A percentile compares a stretch with the other conserved stretches of the same genome.
Evolutionary conservation across 2,888 invertebrate genomes (phyloP).

Genomic region (Cerceris rybyensis): DNA sequence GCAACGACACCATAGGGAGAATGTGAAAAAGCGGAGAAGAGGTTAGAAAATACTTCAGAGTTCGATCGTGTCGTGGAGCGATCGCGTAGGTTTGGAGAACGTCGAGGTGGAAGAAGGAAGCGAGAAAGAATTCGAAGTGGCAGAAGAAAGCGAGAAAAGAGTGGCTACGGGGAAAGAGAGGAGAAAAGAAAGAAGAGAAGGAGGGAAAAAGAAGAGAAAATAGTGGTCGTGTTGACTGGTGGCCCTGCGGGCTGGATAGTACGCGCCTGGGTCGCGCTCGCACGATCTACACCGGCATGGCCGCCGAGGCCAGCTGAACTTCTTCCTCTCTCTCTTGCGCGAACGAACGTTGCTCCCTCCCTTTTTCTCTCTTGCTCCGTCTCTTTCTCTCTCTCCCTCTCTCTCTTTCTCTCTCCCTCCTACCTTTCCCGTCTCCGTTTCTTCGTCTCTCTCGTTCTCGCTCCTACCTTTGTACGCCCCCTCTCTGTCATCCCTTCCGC

Average conservation of each 20-base stretch:
- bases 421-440: conserved; percentile 10
- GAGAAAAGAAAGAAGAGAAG: conserved; percentile 21
- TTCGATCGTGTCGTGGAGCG: conserved; percentile 28
- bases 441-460: conserved; percentile 21
- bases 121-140: conserved; percentile 16
- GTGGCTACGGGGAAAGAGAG: conserved; percentile 12
- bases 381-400: conserved; percentile 34
- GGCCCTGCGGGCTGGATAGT: conserved; percentile 50
- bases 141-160: conserved; percentile 1
- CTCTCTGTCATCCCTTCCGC: conserved; percentile 1
- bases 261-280: conserved; percentile 66
- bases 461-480: conserved; percentile 5
- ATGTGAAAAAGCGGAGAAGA: conserved; percentile 30
- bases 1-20: conserved; percentile 12
- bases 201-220: conserved; percentile 43
- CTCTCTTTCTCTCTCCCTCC: conserved; percentile 37
- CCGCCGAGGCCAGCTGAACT: conserved; percentile 80
- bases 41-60: conserved; percentile 29
- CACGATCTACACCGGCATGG: conserved; percentile 75
- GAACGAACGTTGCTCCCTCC: conserved; percentile 37
- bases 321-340: conserved; percentile 63
- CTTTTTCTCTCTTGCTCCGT: conserved; percentile 29
- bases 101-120: conserved; percentile 21
- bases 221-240: conserved; percentile 49
- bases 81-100: conserved; percentile 23